Percentiles rank a stretch among this genome's conserved stretches.
Evolutionary conservation across 1,140 invertebrate genomes (phyloP).

Genomic region (Protaetia brevitarsis): DNA sequence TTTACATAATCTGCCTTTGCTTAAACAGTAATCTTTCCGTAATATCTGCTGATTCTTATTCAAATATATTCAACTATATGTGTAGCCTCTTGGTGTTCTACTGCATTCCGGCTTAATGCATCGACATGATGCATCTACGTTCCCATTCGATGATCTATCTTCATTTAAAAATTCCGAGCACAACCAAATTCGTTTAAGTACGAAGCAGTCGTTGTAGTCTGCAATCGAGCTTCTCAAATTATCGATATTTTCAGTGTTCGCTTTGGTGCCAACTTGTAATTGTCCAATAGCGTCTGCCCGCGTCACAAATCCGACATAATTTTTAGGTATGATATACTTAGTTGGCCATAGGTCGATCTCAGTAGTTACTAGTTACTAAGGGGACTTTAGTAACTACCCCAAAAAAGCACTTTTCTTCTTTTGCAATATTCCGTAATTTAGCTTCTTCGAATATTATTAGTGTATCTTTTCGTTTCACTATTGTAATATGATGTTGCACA

Average conservation of each 20-base stretch:
- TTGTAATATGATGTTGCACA: not conserved
- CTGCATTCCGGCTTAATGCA: too few species aligned
- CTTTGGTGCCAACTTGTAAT: not conserved
- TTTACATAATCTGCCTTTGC: too few species aligned
- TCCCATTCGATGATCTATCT: too few species aligned
- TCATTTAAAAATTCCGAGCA: not conserved
- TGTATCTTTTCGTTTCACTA: not conserved
- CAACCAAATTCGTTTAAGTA: not conserved
- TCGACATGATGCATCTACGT: too few species aligned
- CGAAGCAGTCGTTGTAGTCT: not conserved
- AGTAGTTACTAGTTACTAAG: not conserved
- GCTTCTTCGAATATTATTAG: not conserved
- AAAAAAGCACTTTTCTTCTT: not conserved
- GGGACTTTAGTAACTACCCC: not conserved
- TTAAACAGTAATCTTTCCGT: too few species aligned
- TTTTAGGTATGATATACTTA: not conserved
- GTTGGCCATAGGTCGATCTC: not conserved
- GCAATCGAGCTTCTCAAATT: not conserved
- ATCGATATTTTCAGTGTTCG: not conserved
- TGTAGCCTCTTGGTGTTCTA: too few species aligned
- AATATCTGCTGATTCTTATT: too few species aligned
- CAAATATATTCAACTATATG: too few species aligned
- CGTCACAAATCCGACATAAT: constrained; percentile 9
- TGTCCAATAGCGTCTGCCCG: not conserved
- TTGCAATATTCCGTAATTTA: not conserved